phyloP scores from a whole-genome alignment of 2,113 vertebrate genomes.

The Psittacula cyanocephala region DNA sequence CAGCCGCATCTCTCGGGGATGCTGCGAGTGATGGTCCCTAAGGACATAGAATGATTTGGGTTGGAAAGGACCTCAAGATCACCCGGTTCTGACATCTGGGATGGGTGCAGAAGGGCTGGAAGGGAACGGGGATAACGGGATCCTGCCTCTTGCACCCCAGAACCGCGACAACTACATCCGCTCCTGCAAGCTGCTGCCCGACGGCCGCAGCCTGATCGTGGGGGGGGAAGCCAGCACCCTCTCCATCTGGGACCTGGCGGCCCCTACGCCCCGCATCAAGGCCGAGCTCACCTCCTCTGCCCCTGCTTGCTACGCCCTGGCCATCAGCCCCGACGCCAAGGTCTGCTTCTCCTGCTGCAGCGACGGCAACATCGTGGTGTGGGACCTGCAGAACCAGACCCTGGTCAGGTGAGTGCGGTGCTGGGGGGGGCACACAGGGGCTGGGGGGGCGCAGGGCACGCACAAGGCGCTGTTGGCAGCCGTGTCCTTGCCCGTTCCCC shows the following conservation, averaged over 20 bases:
- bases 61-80: background rate
- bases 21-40: background rate
- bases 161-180: constrained; percentile 88
- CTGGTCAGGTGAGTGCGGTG: constrained; percentile 69
- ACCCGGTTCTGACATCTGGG: background rate
- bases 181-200: constrained; percentile 80
- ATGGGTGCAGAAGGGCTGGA: background rate
- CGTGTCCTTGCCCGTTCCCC: background rate
- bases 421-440: too few relatives aligned
- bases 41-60: background rate
- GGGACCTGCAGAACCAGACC: constrained; percentile 86
- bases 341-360: constrained; percentile 91
- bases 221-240: constrained; percentile 85
- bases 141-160: constrained; percentile 37
- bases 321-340: constrained; percentile 88
- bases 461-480: background rate
- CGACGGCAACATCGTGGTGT: constrained; percentile 86
- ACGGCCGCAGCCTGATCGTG: constrained; percentile 82
- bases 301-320: constrained; percentile 85
- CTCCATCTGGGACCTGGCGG: constrained; percentile 80
- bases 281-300: constrained; percentile 85
- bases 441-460: background rate
- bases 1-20: background rate
- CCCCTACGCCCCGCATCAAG: constrained; percentile 86
- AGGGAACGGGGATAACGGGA: background rate